These are phyloP conservation scores for Muscicapa comitata DNA, from an alignment of 2,797 vertebrate genomes.

Conservation along the genomic window DNA sequence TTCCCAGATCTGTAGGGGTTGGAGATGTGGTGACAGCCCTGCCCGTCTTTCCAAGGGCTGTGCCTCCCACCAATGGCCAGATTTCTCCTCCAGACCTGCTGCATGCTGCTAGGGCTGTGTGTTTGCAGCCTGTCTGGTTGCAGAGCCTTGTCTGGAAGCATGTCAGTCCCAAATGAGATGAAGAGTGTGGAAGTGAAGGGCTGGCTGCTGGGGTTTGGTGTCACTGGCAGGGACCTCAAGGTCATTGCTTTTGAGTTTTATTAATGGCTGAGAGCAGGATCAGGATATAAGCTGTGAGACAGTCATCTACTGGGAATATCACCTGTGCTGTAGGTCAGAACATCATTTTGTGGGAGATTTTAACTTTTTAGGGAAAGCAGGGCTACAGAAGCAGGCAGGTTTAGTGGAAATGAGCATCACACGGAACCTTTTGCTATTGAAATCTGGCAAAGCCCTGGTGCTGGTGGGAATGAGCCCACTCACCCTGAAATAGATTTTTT, in stretches of 20 bases:
- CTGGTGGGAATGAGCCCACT: accelerated
- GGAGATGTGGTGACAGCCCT: background rate
- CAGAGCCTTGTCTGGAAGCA: background rate
- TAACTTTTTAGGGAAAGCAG: background rate
- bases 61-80: background rate
- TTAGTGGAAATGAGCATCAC: background rate
- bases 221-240: background rate
- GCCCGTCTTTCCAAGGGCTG: background rate
- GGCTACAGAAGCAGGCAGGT: background rate
- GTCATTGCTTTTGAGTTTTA: background rate
- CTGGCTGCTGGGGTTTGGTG: background rate
- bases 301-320: background rate
- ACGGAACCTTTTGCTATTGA: background rate
- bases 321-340: background rate
- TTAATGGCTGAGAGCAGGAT: background rate
- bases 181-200: background rate
- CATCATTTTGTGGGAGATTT: background rate
- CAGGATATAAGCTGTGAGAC: background rate
- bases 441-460: background rate
- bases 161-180: background rate
- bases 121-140: background rate
- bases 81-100: background rate
- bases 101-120: background rate
- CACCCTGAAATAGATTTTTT: background rate
- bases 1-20: background rate